phyloP scores from a whole-genome alignment of 1,140 invertebrate genomes.

The Ceratina japonica region DNA sequence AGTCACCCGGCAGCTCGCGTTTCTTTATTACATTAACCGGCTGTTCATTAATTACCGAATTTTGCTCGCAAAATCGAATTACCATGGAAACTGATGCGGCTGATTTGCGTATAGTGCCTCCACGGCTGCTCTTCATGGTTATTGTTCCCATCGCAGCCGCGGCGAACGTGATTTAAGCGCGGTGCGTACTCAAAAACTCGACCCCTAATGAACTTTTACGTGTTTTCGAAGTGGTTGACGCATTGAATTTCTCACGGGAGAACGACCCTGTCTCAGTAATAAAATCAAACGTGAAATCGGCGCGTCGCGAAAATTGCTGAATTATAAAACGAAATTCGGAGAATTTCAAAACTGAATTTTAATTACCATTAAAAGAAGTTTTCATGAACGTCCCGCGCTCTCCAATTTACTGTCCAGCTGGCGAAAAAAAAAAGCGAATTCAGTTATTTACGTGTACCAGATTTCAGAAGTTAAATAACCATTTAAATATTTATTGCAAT shows the following conservation, averaged over 20 bases:
- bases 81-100: slow-evolving; percentile 34
- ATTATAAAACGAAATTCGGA: no score
- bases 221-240: no score
- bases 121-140: neutral
- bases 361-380: no score
- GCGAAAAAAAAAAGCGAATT: no score
- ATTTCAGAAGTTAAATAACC: neutral
- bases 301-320: no score
- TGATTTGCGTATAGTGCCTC: slow-evolving; percentile 1
- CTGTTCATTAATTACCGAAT: slow-evolving; percentile 50
- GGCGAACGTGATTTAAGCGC: neutral
- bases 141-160: neutral
- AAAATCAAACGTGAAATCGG: no score
- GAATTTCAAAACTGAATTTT: no score
- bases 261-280: no score
- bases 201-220: slow-evolving; percentile 5
- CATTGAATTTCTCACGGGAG: neutral
- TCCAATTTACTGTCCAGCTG: no score
- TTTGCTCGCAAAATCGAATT: slow-evolving; percentile 43
- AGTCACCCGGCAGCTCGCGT: slow-evolving; percentile 1
- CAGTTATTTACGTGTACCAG: no score
- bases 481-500: neutral
- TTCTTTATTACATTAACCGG: slow-evolving; percentile 7
- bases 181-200: neutral
- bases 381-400: no score